Conservation (phyloP, 2,797 vertebrate species). For the Anguilla obscura region DNA sequence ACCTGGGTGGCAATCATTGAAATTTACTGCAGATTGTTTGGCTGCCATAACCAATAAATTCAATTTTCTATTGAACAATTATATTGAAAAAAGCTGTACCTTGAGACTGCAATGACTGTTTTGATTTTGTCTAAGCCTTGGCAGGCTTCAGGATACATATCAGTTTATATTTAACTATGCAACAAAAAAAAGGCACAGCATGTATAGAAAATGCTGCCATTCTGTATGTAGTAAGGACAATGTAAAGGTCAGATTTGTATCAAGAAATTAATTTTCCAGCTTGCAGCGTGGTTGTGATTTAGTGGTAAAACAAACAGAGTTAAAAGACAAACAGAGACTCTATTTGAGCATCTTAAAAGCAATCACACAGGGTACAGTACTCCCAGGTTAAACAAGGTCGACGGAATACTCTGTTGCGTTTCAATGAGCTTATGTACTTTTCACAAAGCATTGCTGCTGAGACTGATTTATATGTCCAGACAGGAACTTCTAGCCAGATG, state of each 20-base stretch:
- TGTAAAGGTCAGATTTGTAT: constrained; percentile 12
- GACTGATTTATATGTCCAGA: constrained; percentile 54
- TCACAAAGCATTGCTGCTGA: constrained; percentile 56
- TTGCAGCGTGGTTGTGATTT: constrained; percentile 55
- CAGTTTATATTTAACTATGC: neutral
- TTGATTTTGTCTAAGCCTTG: neutral
- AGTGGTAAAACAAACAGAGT: constrained; percentile 25
- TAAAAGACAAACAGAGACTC: constrained; percentile 54
- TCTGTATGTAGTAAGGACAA: neutral
- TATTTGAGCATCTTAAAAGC: constrained; percentile 50
- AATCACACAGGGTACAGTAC: constrained; percentile 55
- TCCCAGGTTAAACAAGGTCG: constrained; percentile 61
- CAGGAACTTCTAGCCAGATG: constrained; percentile 45
- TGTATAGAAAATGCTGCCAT: neutral
- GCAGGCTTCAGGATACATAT: neutral
- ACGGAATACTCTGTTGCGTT: constrained; percentile 44
- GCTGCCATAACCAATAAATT: neutral
- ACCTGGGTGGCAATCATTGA: neutral
- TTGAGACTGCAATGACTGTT: neutral
- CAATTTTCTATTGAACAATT: neutral
- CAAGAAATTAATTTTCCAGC: constrained; percentile 23
- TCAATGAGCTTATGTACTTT: constrained; percentile 48
- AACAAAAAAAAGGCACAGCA: neutral
- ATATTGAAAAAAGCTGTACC: neutral
- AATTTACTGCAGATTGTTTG: neutral